Percentiles rank a stretch among this genome's conserved stretches.
phyloP scores from a whole-genome alignment of 2,888 invertebrate genomes.

The Helleia helle region DNA sequence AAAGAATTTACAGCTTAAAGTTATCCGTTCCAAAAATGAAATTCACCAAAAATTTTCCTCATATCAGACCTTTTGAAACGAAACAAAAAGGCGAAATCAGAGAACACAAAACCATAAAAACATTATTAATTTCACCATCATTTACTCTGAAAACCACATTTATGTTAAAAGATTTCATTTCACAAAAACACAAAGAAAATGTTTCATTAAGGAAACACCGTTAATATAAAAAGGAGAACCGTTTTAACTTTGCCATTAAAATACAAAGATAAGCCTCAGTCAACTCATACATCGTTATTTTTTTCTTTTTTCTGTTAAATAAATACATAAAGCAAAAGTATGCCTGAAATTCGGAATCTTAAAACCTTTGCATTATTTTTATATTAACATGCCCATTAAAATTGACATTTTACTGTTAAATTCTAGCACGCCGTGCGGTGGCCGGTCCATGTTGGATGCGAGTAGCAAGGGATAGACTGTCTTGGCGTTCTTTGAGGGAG shows the following conservation, averaged over 20 bases:
- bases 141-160: constrained; percentile 6
- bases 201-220: constrained; percentile 34
- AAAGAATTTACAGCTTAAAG: no score
- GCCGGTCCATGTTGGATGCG: no score
- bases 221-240: constrained; percentile 40
- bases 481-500: no score
- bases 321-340: no score
- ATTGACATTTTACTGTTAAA: no score
- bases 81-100: background rate
- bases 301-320: background rate
- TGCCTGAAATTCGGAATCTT: no score
- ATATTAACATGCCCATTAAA: no score
- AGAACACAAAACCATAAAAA: background rate
- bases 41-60: background rate
- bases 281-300: constrained; percentile 64
- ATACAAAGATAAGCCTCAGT: constrained; percentile 59
- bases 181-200: constrained; percentile 25
- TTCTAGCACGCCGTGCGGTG: no score
- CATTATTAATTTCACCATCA: constrained; percentile 8
- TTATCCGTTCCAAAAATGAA: constrained; percentile 1
- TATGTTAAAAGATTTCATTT: constrained; percentile 7
- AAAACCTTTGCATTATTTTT: no score
- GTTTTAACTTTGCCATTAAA: constrained; percentile 47
- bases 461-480: no score
- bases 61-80: background rate